Conservation (phyloP, 2,888 invertebrate species). For the Germaria angustata region DNA sequence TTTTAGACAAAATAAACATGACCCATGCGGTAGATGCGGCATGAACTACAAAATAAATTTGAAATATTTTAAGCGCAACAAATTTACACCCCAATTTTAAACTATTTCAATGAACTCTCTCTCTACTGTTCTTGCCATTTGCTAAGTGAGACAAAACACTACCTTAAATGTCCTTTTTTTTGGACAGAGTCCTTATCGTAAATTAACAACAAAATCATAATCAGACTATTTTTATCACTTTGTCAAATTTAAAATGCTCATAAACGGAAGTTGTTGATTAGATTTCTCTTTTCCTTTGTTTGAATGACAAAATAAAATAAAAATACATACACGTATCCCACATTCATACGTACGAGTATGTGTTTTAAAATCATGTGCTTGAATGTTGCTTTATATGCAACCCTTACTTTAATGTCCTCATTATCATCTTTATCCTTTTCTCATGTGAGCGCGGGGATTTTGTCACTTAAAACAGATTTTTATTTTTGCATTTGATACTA, state of each 20-base stretch:
- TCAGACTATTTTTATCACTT: conserved; percentile 51
- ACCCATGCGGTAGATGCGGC: conserved; percentile 56
- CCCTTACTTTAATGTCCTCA: conserved; percentile 59
- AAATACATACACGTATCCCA: too few species aligned
- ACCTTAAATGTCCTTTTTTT: conserved; percentile 44
- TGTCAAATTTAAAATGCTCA: conserved; percentile 37
- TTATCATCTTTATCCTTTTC: conserved; percentile 45
- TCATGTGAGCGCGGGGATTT: conserved; percentile 35
- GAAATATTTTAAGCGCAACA: conserved; percentile 56
- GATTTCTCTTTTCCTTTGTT: conserved; percentile 17
- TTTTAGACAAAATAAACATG: conserved; percentile 56
- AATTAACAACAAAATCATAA: conserved; percentile 60
- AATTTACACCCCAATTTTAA: conserved; percentile 60
- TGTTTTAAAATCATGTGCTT: conserved; percentile 16
- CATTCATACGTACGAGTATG: neutral
- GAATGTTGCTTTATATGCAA: neutral
- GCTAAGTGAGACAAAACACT: neutral
- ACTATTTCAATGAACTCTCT: conserved; percentile 18
- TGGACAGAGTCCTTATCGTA: conserved; percentile 46
- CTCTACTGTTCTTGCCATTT: neutral
- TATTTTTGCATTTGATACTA: conserved; percentile 38
- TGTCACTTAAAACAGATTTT: conserved; percentile 58
- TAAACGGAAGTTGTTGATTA: conserved; percentile 47
- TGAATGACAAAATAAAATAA: neutral
- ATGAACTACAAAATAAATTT: conserved; percentile 23